Conservation (phyloP, 2,888 invertebrate genomes). For the Teleogryllus oceanicus region DNA sequence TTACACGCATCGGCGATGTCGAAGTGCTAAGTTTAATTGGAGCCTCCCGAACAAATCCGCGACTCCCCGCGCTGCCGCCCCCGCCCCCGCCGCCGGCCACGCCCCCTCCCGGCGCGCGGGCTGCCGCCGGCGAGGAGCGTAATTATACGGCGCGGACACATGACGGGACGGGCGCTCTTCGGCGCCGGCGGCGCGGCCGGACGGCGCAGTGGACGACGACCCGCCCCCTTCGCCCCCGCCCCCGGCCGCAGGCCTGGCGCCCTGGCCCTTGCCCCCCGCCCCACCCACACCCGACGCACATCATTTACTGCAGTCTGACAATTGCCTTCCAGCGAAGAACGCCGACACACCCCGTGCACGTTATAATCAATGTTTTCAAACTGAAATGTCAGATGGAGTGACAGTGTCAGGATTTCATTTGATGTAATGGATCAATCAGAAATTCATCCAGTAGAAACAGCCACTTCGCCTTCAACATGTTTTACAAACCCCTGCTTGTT, state of each 20-base stretch:
- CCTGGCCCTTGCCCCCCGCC: background rate
- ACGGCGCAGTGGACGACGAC: background rate
- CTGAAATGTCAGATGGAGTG: no score
- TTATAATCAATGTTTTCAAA: no score
- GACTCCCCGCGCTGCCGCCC: background rate
- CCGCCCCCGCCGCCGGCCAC: background rate
- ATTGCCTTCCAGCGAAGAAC: no score
- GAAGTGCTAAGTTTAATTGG: conserved; percentile 18
- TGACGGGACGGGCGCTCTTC: background rate
- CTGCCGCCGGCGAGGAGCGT: background rate
- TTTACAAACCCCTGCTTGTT: no score
- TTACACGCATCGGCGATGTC: conserved; percentile 18
- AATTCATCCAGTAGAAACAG: no score
- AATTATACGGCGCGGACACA: background rate
- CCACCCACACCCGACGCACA: background rate
- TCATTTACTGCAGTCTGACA: no score
- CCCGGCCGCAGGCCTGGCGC: background rate
- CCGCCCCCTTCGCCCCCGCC: background rate
- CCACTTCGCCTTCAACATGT: no score
- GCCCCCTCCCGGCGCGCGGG: background rate
- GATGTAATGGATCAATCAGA: no score
- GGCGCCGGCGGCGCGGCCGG: no score
- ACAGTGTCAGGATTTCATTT: no score
- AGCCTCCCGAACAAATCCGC: conserved; percentile 18
- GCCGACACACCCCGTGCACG: no score